Conservation (phyloP, 35 echinoderm and acorn worm species). For the Diadema setosum region DNA sequence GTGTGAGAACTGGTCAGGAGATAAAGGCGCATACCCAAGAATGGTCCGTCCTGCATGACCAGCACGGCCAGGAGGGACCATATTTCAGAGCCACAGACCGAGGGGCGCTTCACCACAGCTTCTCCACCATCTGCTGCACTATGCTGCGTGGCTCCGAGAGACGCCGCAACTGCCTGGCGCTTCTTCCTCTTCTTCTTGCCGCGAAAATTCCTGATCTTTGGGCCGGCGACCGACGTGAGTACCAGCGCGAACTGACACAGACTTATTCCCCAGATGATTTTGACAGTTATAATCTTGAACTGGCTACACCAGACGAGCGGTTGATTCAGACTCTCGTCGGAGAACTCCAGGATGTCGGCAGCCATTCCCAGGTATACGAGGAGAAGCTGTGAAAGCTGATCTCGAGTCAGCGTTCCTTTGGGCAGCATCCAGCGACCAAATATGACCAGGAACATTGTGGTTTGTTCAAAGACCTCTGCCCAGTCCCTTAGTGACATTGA, state of each 20-base stretch:
- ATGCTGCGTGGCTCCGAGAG: too few species aligned
- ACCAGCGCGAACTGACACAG: conserved; percentile 64
- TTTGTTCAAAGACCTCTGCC: conserved; percentile 47
- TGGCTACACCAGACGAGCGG: conserved; percentile 15
- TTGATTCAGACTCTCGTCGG: conserved; percentile 41
- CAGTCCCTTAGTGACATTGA: not conserved
- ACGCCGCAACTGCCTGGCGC: too few species aligned
- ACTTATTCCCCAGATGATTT: conserved; percentile 57
- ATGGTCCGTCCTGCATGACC: conserved; percentile 82
- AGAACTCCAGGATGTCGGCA: conserved; percentile 78
- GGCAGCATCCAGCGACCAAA: conserved; percentile 70
- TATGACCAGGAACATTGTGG: conserved; percentile 48
- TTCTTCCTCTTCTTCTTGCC: not conserved
- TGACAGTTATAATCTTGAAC: not conserved
- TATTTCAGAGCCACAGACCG: conserved; percentile 69
- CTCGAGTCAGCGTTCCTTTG: conserved; percentile 54
- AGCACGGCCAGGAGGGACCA: conserved; percentile 71
- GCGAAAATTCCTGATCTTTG: conserved; percentile 4
- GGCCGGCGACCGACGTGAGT: conserved; percentile 46
- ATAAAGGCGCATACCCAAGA: conserved; percentile 74
- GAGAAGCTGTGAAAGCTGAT: conserved; percentile 75
- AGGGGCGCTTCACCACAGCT: not conserved
- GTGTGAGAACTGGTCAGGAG: conserved; percentile 44
- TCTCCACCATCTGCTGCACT: not conserved
- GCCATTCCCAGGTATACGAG: conserved; percentile 79